phyloP scores from a whole-genome alignment of 1,140 invertebrate genomes.

The Choristoneura fumiferana region DNA sequence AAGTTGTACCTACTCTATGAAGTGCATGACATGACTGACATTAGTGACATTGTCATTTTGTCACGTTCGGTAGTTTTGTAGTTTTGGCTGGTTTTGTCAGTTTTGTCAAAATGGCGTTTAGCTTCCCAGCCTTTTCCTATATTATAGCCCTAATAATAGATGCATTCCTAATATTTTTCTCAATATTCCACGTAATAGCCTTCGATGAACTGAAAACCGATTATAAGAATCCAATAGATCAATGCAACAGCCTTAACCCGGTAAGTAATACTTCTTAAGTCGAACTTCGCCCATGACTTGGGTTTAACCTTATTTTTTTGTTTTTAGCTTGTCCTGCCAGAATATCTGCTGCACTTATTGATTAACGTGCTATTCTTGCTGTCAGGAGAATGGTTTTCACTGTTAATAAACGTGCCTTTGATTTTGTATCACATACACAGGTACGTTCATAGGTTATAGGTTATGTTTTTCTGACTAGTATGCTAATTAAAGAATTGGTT shows the following conservation, averaged over 20 bases:
- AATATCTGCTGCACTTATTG: slow-evolving; percentile 95
- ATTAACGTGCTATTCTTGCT: slow-evolving; percentile 96
- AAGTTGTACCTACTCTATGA: neutral
- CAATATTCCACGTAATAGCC: slow-evolving; percentile 99
- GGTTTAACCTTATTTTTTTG: slow-evolving; percentile 37
- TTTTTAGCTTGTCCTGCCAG: slow-evolving; percentile 96
- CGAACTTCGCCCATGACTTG: slow-evolving; percentile 14
- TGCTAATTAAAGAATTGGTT: slow-evolving; percentile 11
- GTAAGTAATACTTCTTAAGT: slow-evolving; percentile 81
- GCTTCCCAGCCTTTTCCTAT: slow-evolving; percentile 97
- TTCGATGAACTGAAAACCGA: slow-evolving; percentile 99
- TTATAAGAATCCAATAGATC: slow-evolving; percentile 99
- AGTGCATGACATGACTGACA: too few species aligned
- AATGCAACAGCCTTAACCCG: slow-evolving; percentile 98
- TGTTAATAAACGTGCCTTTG: slow-evolving; percentile 95
- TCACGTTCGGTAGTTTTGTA: too few species aligned
- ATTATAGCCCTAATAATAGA: slow-evolving; percentile 97
- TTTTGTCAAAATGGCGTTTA: slow-evolving; percentile 93
- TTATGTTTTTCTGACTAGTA: slow-evolving; percentile 34
- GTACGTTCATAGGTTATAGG: slow-evolving; percentile 80
- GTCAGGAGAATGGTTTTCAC: slow-evolving; percentile 94
- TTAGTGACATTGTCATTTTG: slow-evolving; percentile 27
- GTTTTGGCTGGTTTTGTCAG: too few species aligned
- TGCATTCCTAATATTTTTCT: slow-evolving; percentile 99
- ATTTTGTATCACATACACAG: slow-evolving; percentile 97